Conservation (phyloP, 2,113 vertebrate species). For the Empidonax alnorum region DNA sequence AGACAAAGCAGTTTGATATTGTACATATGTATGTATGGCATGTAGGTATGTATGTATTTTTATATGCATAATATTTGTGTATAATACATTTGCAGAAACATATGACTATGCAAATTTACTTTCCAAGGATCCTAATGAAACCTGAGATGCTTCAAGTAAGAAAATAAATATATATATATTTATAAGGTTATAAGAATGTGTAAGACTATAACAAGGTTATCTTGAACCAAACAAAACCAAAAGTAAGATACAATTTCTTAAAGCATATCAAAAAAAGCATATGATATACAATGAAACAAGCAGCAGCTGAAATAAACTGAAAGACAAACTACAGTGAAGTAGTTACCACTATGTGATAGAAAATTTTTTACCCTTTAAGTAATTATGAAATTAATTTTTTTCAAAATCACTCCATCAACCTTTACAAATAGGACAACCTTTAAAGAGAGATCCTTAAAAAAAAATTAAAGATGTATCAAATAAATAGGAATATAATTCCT, state of each 20-base stretch:
- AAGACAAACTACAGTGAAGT: background rate
- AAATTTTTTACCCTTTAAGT: background rate
- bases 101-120: background rate
- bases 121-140: background rate
- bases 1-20: background rate
- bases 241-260: background rate
- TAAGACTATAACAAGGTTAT: too few relatives aligned
- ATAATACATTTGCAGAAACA: background rate
- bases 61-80: background rate
- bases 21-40: background rate
- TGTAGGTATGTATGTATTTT: background rate
- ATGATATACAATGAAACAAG: background rate
- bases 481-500: background rate
- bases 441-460: background rate
- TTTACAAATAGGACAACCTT: background rate
- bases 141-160: background rate
- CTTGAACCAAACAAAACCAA: background rate
- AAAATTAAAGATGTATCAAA: background rate
- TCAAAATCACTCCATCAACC: background rate
- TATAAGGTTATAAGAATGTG: too few relatives aligned
- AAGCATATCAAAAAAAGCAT: background rate
- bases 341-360: background rate
- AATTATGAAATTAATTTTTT: background rate
- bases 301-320: background rate
- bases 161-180: background rate